Evolutionary conservation across 2,113 vertebrate genomes (phyloP), one percentile per base, ranked within the genome.

Genomic region (Gadus chalcogrammus): DNA sequence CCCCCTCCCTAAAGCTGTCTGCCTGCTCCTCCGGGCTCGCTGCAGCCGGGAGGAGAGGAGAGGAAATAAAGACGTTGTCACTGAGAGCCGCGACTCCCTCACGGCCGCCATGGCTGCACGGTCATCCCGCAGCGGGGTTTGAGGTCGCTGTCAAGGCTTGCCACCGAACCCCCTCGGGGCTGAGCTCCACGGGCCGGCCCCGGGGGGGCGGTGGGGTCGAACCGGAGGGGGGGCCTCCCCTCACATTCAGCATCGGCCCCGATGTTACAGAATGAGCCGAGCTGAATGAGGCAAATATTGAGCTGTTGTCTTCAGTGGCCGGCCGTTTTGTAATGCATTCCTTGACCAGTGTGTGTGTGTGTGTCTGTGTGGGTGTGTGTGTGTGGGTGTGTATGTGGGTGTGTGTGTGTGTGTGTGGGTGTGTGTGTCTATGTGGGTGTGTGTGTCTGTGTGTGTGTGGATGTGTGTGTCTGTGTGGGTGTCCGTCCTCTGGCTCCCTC

Each of bases 1-100:
- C 87, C 88, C 88, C 89, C 89, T 82, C 81, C 81, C 86, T 84
- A 85, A 88, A 88, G 87, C 88, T 77, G 85, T 85, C 89, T 90
- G 85, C 88, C 80, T 85, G 71, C 83, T 84, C 78, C 82, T 72
- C 70, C 42, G 8, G 42, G 78, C 79, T 17, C 38, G 48, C 13
- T 84, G 82, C 77, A 78, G 65, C 27, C 76, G 67, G 82, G 9
- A 48, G 42, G 12, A 13, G 42, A 48, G 42, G 8, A 9, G 42
- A 48, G 75, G 83, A 85, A 88, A 88, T 86, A 84, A 80, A 89
- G 87, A 87, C 87, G 88, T 82, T 84, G 85, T 87, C 89, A 85
- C 81, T 74, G 76, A 82, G 82, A 71, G 85, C 83, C 81, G 78
- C 65, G 73, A 79, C 79, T 73, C 42, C 38, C 77, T 87, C 75